These are phyloP conservation scores for Rhodeus uyekii DNA, from an alignment of 2,797 vertebrate genomes.

Conservation along the genomic window DNA sequence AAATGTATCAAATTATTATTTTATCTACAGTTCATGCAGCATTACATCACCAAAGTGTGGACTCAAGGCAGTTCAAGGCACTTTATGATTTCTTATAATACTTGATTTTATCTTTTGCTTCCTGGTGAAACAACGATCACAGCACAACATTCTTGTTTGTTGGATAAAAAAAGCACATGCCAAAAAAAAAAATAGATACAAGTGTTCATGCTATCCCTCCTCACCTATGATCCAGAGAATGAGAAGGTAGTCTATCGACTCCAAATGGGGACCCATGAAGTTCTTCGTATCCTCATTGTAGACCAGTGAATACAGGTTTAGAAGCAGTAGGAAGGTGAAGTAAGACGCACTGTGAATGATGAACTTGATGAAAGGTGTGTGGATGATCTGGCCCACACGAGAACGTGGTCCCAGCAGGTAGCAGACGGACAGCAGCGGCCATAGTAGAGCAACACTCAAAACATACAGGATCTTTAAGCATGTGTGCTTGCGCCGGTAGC, in stretches of 20 bases:
- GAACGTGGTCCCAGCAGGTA: constrained; percentile 96
- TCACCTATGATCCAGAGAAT: constrained; percentile 97
- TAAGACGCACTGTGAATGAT: constrained; percentile 99
- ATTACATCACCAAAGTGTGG: neutral
- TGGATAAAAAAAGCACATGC: neutral
- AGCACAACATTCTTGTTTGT: neutral
- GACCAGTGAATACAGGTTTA: constrained; percentile 96
- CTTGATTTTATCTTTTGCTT: neutral
- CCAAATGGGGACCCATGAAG: constrained; percentile 91
- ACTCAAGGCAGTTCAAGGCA: neutral
- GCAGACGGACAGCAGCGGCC: constrained; percentile 94
- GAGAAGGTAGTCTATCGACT: constrained; percentile 94
- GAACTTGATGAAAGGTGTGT: constrained; percentile 98
- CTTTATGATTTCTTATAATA: neutral
- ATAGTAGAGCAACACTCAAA: constrained; percentile 88
- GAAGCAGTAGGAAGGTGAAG: constrained; percentile 93
- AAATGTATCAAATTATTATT: neutral
- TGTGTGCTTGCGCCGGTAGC: constrained; percentile 95
- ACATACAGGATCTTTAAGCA: constrained; percentile 95
- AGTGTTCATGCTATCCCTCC: constrained; percentile 34
- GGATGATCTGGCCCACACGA: constrained; percentile 93
- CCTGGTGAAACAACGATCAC: neutral
- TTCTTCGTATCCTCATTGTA: constrained; percentile 96
- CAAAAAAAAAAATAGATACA: neutral
- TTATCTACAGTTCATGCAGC: neutral